A percentile compares a stretch with the other conserved stretches of the same genome.
Evolutionary conservation across 2,888 invertebrate genomes (phyloP).

Genomic region (Amorpha juglandis): DNA sequence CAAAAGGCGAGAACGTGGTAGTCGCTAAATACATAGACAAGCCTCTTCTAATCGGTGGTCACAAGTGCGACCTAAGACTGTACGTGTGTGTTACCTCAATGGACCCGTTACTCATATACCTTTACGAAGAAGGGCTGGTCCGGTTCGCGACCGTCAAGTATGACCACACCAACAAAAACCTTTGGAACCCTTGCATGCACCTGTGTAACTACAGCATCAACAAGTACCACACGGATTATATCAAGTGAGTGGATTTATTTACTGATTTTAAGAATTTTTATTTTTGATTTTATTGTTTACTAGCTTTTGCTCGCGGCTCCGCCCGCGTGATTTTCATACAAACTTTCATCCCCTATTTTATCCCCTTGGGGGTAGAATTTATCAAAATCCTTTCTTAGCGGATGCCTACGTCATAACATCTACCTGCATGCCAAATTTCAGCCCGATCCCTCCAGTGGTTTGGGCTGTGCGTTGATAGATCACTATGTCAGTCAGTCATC

Average conservation of each 20-base stretch:
- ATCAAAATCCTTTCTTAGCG: too few species aligned
- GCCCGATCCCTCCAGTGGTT: too few species aligned
- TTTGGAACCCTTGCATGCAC: slow-evolving; percentile 98
- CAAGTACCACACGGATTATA: slow-evolving; percentile 97
- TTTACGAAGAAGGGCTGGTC: slow-evolving; percentile 98
- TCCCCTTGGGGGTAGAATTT: too few species aligned
- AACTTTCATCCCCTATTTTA: too few species aligned
- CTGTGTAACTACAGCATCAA: slow-evolving; percentile 99
- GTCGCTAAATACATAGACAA: slow-evolving; percentile 95
- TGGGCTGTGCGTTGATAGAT: too few species aligned
- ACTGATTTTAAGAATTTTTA: background rate
- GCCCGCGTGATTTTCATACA: too few species aligned
- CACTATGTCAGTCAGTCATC: too few species aligned
- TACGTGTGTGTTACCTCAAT: slow-evolving; percentile 98
- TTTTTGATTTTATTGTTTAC: background rate
- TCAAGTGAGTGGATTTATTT: slow-evolving; percentile 87
- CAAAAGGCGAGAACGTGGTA: slow-evolving; percentile 94
- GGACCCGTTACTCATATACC: slow-evolving; percentile 96
- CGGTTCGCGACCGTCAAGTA: slow-evolving; percentile 98
- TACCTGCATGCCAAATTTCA: too few species aligned
- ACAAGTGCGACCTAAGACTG: slow-evolving; percentile 97
- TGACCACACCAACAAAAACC: slow-evolving; percentile 94
- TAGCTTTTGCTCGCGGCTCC: too few species aligned
- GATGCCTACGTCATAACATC: too few species aligned
- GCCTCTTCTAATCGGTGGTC: slow-evolving; percentile 94